phyloP scores from a whole-genome alignment of 2,113 vertebrate genomes.

The Montifringilla adamsi region DNA sequence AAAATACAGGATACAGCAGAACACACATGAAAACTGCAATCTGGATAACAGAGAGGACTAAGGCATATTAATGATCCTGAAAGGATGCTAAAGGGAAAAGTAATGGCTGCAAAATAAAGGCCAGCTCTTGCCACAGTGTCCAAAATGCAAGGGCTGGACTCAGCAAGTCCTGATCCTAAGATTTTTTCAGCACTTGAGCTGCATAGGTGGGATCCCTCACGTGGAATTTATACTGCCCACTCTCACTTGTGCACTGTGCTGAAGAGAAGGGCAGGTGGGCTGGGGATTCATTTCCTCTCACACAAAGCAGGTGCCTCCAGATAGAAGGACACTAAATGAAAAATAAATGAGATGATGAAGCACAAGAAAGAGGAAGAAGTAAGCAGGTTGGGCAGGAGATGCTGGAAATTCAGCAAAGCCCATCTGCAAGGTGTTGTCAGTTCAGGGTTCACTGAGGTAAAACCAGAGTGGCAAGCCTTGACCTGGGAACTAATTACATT shows the following conservation, averaged over 20 bases:
- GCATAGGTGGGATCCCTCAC: neutral
- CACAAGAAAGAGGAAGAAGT: neutral
- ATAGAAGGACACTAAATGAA: neutral
- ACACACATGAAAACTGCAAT: neutral
- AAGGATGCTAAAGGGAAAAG: neutral
- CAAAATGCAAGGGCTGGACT: neutral
- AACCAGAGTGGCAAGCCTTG: neutral
- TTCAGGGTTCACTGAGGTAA: neutral
- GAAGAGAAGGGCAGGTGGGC: neutral
- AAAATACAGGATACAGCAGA: neutral
- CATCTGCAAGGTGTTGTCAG: neutral
- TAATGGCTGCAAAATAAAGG: neutral
- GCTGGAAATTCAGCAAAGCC: neutral
- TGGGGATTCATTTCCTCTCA: neutral
- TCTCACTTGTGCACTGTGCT: neutral
- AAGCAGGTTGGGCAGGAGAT: neutral
- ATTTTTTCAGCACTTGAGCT: neutral
- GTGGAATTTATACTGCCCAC: neutral
- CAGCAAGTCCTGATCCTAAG: neutral
- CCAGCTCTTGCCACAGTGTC: neutral
- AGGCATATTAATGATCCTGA: neutral
- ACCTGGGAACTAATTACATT: neutral
- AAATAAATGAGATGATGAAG: neutral
- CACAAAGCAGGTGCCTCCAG: neutral
- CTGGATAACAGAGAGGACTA: neutral